Evolutionary conservation across 2,113 vertebrate genomes (phyloP).

Genomic region (Pseudois nayaur): DNA sequence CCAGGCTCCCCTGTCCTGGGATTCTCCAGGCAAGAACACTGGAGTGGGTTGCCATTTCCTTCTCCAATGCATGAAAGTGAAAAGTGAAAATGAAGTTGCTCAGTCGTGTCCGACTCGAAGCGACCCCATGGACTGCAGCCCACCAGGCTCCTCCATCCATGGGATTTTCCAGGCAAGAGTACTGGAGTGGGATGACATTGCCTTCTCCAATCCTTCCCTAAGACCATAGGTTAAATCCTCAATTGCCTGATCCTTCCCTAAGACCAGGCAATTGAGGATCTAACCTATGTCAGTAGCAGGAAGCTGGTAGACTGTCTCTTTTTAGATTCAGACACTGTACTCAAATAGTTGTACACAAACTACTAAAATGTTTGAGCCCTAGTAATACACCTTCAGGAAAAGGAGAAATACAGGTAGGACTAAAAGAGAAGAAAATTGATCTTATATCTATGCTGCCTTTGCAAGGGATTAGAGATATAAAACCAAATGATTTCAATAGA

Average conservation of each 20-base stretch:
- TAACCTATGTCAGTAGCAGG: background rate
- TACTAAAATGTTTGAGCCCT: background rate
- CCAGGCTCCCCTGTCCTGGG: too few relatives aligned
- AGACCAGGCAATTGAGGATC: background rate
- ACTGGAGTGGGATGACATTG: too few relatives aligned
- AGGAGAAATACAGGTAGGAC: background rate
- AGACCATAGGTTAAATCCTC: too few relatives aligned
- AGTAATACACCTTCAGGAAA: background rate
- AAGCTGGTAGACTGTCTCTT: background rate
- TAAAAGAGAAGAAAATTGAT: background rate
- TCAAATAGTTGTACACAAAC: background rate
- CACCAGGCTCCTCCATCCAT: too few relatives aligned
- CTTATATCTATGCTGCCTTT: background rate
- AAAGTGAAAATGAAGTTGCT: too few relatives aligned
- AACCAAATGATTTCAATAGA: background rate
- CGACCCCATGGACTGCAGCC: too few relatives aligned
- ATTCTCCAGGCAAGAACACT: too few relatives aligned
- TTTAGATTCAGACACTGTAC: background rate
- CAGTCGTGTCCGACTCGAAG: too few relatives aligned
- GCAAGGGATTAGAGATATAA: background rate
- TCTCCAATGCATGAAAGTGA: too few relatives aligned
- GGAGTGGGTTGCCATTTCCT: too few relatives aligned
- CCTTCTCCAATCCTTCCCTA: too few relatives aligned
- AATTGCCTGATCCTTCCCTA: background rate
- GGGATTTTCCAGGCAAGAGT: too few relatives aligned